Percentiles rank a stretch among this genome's conserved stretches.
These are phyloP conservation scores for Ophion costatus DNA, from an alignment of 2,888 invertebrate species.

Conservation along the genomic window DNA sequence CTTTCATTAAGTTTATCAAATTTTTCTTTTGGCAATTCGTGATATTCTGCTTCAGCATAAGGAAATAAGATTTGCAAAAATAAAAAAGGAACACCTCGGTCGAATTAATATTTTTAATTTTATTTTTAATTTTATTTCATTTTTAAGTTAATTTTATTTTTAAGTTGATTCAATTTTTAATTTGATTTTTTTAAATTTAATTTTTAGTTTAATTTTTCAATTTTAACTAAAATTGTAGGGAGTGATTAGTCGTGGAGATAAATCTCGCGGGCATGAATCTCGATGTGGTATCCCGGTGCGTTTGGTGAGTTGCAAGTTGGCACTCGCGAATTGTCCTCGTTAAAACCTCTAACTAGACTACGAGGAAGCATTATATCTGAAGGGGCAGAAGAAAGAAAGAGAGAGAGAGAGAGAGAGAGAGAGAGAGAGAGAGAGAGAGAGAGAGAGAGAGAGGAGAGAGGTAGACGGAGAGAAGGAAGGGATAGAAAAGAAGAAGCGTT, in stretches of 20 bases:
- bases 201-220: no score
- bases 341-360: conserved; percentile 60
- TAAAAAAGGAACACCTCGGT: not conserved
- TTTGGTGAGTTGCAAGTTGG: conserved; percentile 46
- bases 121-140: no score
- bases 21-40: not conserved
- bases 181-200: no score
- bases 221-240: conserved; percentile 7
- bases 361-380: conserved; percentile 55
- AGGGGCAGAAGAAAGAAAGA: conserved; percentile 8
- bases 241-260: conserved; percentile 20
- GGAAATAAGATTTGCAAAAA: not conserved
- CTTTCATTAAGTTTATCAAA: not conserved
- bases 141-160: no score
- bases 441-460: not conserved
- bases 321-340: conserved; percentile 59
- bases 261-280: conserved; percentile 28
- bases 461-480: not conserved
- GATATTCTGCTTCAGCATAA: not conserved
- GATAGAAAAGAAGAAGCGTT: conserved; percentile 6
- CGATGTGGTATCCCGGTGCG: conserved; percentile 14
- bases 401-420: not conserved
- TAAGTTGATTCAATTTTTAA: no score
- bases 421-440: conserved; percentile 20
- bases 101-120: not conserved